A percentile compares a stretch with the other conserved stretches of the same genome.
Evolutionary conservation across 2,113 vertebrate genomes (phyloP).

Genomic region (Rhineura floridana): DNA sequence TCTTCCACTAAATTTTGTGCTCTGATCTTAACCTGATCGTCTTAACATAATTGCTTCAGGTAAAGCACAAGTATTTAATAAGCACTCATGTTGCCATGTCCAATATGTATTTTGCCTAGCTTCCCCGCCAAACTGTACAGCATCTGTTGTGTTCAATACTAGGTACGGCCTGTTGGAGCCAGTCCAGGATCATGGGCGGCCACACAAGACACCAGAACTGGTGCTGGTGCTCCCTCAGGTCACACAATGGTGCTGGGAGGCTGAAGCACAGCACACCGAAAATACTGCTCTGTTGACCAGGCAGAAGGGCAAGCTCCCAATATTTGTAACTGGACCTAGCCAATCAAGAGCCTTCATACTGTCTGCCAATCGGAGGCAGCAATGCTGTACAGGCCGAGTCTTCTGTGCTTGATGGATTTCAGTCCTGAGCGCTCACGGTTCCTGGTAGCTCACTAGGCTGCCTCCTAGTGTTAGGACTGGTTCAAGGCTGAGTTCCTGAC

Average conservation of each 20-base stretch:
- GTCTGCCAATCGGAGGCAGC: background rate
- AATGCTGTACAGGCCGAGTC: background rate
- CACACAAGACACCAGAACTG: background rate
- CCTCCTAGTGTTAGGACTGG: background rate
- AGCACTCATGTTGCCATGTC: background rate
- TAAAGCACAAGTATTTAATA: slow-evolving; percentile 3
- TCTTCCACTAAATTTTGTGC: background rate
- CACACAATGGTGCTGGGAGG: background rate
- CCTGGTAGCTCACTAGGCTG: background rate
- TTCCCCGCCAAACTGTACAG: background rate
- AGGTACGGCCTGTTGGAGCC: no score
- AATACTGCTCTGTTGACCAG: background rate
- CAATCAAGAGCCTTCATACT: background rate
- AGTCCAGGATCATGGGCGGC: background rate
- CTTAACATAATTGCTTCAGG: background rate
- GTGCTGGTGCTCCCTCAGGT: background rate
- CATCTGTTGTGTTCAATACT: background rate
- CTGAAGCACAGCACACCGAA: background rate
- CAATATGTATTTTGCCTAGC: background rate
- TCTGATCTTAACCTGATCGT: slow-evolving; percentile 15
- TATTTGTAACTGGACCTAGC: background rate
- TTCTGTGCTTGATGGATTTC: background rate
- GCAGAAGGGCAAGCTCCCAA: background rate
- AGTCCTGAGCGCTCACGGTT: background rate
- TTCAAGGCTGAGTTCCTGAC: background rate